Evolutionary conservation across 2,888 invertebrate species (phyloP), one percentile per base, ranked within the genome.

Genomic region (Sarcophaga subvicina): DNA sequence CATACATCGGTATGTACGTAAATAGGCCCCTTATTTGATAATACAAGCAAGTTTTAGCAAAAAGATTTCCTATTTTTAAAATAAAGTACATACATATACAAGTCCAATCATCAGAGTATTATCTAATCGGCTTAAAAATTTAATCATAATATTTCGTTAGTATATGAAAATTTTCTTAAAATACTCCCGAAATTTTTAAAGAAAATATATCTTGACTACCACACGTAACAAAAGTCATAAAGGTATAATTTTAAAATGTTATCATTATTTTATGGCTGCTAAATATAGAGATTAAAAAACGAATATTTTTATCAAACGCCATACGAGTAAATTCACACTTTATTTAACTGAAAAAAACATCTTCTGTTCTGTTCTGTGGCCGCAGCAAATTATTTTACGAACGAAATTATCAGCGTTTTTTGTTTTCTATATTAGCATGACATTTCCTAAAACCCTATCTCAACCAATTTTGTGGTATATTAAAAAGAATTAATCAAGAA

Each of bases 401-500:
- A 71, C 54, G 76, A 49, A 70, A 60, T 54, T 69, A 37, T 54
- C 62, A 70, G 37, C 14, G n/a, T 25, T 75, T 76, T 81, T 73
- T 49, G 69, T 69, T 63, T 75, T 81, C 17, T 37, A 75, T 75
- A 75, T 69, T 69, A 17, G 62, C 17, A 49, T 37, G 67, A 62
- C 45, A 69, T 47, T 49, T 75, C 54, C 49, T 17, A 27, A 80
- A 62, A 14, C 22, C 82, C 77, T 82, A 82, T 82, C 82, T 64
- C 8, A 14, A 63, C 20, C 11, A 69, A 66, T 25, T 73, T 80
- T 76, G 70, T 64, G 70, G 82, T 82, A 63, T 76, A 76, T 76
- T 70, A 75, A 81, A 67, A 14, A 64, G 59, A 77, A 47, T 5
- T 25, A n/a, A 45, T 47, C 22, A 62, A 64, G 75, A 63, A 81